Evolutionary conservation across 2,888 invertebrate species (phyloP), one percentile per base, ranked within the genome.

Genomic region (Eubasilissa splendida): DNA sequence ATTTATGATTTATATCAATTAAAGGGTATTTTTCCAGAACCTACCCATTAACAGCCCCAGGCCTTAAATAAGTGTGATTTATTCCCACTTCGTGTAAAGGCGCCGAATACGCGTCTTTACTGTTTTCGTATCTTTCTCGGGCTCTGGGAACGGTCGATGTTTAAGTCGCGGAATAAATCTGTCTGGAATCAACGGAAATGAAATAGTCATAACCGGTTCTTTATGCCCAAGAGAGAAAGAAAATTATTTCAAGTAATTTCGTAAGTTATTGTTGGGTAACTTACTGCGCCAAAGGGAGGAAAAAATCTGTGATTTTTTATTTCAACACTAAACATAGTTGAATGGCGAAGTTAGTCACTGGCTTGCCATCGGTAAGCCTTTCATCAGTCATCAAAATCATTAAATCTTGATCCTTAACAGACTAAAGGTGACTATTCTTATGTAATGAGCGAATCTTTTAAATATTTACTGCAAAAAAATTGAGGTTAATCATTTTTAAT

Each of bases 111-210:
- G 63, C 22, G 10, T 11, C 31, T 31, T 63, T 63, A 7, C 14
- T 59, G 7, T 59, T 14, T 59, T 59, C 59, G 59, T 11, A 7
- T 11, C n/a, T 12, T 59, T 59, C n/a, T 14, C n/a, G 7, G 14
- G 42, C 42, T 42, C 42, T 42, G 42, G 42, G 42, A 42, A 42
- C 7, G 42, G 42, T 42, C 42, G 42, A 42, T 42, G 42, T 53
- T 70, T 70, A 54, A n/a, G 31, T 52, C 53, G 22, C 10, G 53
- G 22, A 52, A 70, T 70, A 70, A 70, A 70, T 70, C 70, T 70
- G 70, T 70, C 50, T 50, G n/a, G n/a, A 70, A 70, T 70, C 70
- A 53, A 70, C 70, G 70, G 70, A 70, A 70, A 70, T 70, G 70
- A 70, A 70, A 70, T 53, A 54, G 53, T 53, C 70, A 53, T 70